A percentile compares a stretch with the other conserved stretches of the same genome.
These are phyloP conservation scores for Chitala chitala DNA, from an alignment of 2,113 vertebrate genomes.

Conservation along the genomic window DNA sequence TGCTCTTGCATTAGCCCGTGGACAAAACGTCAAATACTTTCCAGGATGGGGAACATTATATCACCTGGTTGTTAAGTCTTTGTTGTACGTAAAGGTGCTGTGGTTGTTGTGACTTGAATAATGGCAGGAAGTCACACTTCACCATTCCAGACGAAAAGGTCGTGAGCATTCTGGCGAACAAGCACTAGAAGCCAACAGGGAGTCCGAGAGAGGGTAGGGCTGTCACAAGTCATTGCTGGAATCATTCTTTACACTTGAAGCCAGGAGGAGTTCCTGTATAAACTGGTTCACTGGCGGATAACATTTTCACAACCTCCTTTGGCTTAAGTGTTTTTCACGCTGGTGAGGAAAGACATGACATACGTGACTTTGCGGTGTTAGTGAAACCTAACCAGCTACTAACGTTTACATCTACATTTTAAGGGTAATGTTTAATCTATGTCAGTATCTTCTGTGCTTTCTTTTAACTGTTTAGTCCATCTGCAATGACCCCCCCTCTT, in stretches of 20 bases:
- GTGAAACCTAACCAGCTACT: slow-evolving; percentile 53
- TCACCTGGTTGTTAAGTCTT: neutral
- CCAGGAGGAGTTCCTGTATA: slow-evolving; percentile 7
- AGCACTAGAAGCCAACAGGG: neutral
- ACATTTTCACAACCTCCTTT: slow-evolving; percentile 22
- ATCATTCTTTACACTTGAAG: neutral
- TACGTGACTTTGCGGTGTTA: slow-evolving; percentile 34
- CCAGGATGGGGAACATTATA: neutral
- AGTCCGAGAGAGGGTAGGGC: neutral
- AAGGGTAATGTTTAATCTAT: slow-evolving; percentile 45
- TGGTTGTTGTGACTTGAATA: neutral
- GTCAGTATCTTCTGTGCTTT: neutral
- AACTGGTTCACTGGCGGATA: slow-evolving; percentile 15
- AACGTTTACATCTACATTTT: slow-evolving; percentile 53
- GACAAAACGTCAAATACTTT: neutral
- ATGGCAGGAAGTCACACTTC: neutral
- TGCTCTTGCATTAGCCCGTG: too few relatives aligned
- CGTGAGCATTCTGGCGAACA: slow-evolving; percentile 1
- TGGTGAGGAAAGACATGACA: slow-evolving; percentile 28
- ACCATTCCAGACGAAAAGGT: neutral
- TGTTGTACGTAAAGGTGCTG: neutral
- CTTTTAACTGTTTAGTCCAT: too few relatives aligned
- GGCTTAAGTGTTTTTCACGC: slow-evolving; percentile 44
- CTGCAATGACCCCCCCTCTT: too few relatives aligned
- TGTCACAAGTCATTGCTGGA: neutral